Conservation (phyloP, 2,797 vertebrate species). For the Merluccius polli region DNA sequence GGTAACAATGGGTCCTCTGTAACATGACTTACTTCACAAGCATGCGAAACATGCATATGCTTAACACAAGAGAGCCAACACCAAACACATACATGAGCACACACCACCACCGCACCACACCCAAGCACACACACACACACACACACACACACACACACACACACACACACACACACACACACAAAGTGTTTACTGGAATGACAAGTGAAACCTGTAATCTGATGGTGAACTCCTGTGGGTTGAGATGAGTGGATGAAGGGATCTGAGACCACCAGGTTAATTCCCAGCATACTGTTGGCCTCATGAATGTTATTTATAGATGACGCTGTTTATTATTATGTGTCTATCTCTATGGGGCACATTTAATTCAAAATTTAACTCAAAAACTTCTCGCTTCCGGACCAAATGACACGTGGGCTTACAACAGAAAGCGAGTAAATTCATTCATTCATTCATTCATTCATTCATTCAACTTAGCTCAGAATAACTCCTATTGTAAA, state of each 20-base stretch:
- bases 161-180: not conserved
- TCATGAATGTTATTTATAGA: not conserved
- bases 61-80: not conserved
- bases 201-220: slow-evolving; percentile 23
- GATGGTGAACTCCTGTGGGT: slow-evolving; percentile 23
- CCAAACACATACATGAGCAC: not conserved
- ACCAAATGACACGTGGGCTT: not conserved
- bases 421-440: not conserved
- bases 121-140: not conserved
- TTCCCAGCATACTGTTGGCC: slow-evolving; percentile 21
- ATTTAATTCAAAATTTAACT: not conserved
- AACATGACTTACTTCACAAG: slow-evolving; percentile 17
- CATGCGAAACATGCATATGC: slow-evolving; percentile 13
- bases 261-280: slow-evolving; percentile 13
- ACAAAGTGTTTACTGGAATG: not conserved
- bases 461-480: too few relatives aligned
- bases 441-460: too few relatives aligned
- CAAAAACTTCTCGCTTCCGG: not conserved
- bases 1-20: not conserved
- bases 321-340: too few relatives aligned
- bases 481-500: not conserved
- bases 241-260: slow-evolving; percentile 26
- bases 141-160: slow-evolving; percentile 4
- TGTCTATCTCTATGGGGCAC: not conserved
- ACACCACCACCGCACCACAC: not conserved